These are phyloP conservation scores for Ardeotis arabs DNA, from an alignment of 2,113 vertebrate species.

Conservation along the genomic window DNA sequence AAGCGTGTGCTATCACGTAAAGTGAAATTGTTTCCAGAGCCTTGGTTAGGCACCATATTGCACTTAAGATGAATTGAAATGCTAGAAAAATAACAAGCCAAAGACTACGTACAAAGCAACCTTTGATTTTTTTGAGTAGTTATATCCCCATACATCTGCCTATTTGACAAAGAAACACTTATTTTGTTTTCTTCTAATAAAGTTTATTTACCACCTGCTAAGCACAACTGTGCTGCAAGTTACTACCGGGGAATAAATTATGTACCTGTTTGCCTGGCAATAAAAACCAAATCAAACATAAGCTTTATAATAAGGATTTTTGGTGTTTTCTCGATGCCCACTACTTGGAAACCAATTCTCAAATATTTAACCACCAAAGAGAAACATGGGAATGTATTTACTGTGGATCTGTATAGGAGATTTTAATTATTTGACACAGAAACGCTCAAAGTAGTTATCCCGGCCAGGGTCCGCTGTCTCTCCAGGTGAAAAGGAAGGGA, in stretches of 20 bases:
- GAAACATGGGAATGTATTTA: neutral
- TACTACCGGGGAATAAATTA: slow-evolving; percentile 36
- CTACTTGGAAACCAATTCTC: neutral
- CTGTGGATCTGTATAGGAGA: neutral
- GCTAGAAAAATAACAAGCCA: neutral
- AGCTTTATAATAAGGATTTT: neutral
- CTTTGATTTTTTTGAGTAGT: neutral
- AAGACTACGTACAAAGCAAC: neutral
- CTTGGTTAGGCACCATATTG: neutral
- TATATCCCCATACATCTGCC: neutral
- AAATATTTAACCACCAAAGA: neutral
- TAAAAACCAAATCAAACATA: neutral
- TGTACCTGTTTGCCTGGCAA: slow-evolving; percentile 6
- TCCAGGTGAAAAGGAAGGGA: neutral
- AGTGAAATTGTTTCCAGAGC: neutral
- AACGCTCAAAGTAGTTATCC: neutral
- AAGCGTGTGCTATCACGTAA: neutral
- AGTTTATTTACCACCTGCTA: slow-evolving; percentile 3
- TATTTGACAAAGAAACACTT: neutral
- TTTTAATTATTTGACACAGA: neutral
- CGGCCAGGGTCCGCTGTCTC: neutral
- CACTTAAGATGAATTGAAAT: neutral
- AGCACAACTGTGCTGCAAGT: neutral
- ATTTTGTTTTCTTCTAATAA: neutral
- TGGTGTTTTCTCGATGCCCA: neutral